These are phyloP conservation scores for Gymnocephalus cernua DNA, from an alignment of 2,113 vertebrate species.

Conservation along the genomic window DNA sequence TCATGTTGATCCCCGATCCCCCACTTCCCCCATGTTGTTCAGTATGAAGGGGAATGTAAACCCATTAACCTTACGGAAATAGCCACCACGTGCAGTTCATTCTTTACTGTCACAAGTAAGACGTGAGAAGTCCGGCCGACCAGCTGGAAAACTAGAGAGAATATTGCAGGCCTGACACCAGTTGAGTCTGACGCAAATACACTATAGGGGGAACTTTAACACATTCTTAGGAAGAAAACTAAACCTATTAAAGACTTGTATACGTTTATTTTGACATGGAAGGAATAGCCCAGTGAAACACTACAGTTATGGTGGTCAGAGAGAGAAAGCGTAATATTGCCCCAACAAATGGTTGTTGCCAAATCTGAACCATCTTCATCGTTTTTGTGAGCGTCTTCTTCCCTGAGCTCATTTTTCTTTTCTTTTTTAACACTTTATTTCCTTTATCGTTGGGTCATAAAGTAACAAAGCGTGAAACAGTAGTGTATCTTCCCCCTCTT, in stretches of 20 bases:
- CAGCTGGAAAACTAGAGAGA: constrained; percentile 34
- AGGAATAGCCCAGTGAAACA: background rate
- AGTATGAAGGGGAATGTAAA: constrained; percentile 68
- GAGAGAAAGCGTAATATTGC: background rate
- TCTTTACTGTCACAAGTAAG: constrained; percentile 70
- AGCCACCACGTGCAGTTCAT: constrained; percentile 63
- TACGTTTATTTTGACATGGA: background rate
- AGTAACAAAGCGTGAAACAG: background rate
- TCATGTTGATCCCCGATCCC: background rate
- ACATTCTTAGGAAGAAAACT: no score
- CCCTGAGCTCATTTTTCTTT: no score
- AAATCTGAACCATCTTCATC: no score
- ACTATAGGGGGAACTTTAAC: background rate
- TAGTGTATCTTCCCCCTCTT: rapidly evolving
- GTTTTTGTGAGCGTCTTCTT: background rate
- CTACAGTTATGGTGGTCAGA: background rate
- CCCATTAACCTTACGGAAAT: constrained; percentile 73
- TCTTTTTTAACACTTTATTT: background rate
- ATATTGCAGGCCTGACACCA: constrained; percentile 32
- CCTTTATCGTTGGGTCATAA: background rate
- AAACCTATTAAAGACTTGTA: background rate
- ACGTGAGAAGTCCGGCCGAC: constrained; percentile 46
- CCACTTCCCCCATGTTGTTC: constrained; percentile 36
- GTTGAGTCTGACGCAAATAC: background rate
- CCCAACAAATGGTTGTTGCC: background rate